These are phyloP conservation scores for Gerris lacustris DNA, from an alignment of 2,888 invertebrate genomes.

Conservation along the genomic window DNA sequence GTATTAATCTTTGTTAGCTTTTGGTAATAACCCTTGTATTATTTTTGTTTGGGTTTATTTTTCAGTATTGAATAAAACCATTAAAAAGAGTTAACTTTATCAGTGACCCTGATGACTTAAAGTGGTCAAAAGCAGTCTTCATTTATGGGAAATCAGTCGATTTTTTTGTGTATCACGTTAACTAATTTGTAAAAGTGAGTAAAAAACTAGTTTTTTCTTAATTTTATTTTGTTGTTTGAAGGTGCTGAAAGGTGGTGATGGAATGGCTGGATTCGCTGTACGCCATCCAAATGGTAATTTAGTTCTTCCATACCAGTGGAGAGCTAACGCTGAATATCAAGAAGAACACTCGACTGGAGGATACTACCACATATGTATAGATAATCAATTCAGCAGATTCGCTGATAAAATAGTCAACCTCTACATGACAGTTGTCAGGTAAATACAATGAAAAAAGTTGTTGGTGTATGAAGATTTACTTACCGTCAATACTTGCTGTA, in stretches of 20 bases:
- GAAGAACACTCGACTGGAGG: conserved; percentile 69
- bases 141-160: too few species aligned
- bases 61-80: too few species aligned
- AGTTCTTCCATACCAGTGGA: conserved; percentile 84
- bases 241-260: conserved; percentile 87
- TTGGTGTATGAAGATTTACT: conserved; percentile 11
- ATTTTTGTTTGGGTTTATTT: too few species aligned
- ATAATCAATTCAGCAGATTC: conserved; percentile 85
- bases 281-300: conserved; percentile 71
- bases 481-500: not conserved
- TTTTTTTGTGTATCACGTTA: too few species aligned
- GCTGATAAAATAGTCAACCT: conserved; percentile 79
- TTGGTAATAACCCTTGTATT: too few species aligned
- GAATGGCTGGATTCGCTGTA: conserved; percentile 85
- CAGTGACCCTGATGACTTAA: too few species aligned
- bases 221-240: conserved; percentile 34
- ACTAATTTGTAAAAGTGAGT: too few species aligned
- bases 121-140: too few species aligned
- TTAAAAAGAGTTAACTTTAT: too few species aligned
- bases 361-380: conserved; percentile 71
- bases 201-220: not conserved
- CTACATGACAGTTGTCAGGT: conserved; percentile 75
- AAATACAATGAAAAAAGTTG: conserved; percentile 16
- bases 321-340: conserved; percentile 76
- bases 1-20: too few species aligned